Evolutionary conservation across 2,113 vertebrate species (phyloP).

Genomic region (Saguinus imperator): DNA sequence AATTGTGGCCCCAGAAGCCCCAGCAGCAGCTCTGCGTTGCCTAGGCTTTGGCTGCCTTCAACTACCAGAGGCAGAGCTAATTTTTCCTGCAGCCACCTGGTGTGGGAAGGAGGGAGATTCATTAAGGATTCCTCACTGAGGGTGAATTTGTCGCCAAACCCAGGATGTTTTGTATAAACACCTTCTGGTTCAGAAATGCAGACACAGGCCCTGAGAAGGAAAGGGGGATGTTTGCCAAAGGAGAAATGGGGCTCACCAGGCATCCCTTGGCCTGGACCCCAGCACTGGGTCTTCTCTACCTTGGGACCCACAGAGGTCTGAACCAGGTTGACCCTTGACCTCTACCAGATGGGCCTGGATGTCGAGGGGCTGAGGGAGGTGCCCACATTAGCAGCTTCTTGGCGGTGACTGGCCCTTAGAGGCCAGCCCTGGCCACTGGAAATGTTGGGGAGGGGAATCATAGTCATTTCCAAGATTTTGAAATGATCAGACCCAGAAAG

Average conservation of each 20-base stretch:
- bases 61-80: background rate
- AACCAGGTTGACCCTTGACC: background rate
- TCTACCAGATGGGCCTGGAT: background rate
- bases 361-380: background rate
- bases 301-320: background rate
- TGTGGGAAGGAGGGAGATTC: conserved; percentile 40
- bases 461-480: background rate
- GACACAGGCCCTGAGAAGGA: conserved; percentile 42
- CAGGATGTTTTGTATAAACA: conserved; percentile 77
- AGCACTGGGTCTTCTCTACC: background rate
- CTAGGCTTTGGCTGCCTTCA: conserved; percentile 26
- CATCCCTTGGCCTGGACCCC: background rate
- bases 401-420: background rate
- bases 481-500: background rate
- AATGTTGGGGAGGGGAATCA: background rate
- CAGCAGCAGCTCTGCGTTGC: background rate
- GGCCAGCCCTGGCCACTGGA: background rate
- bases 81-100: conserved; percentile 25
- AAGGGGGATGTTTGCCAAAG: conserved; percentile 33
- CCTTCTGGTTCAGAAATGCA: conserved; percentile 73
- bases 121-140: conserved; percentile 72
- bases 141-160: conserved; percentile 75
- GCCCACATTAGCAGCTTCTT: background rate
- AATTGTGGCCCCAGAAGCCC: background rate
- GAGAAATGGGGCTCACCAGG: background rate